phyloP scores from a whole-genome alignment of 2,113 vertebrate genomes.

The Gasterosteus aculeatus region DNA sequence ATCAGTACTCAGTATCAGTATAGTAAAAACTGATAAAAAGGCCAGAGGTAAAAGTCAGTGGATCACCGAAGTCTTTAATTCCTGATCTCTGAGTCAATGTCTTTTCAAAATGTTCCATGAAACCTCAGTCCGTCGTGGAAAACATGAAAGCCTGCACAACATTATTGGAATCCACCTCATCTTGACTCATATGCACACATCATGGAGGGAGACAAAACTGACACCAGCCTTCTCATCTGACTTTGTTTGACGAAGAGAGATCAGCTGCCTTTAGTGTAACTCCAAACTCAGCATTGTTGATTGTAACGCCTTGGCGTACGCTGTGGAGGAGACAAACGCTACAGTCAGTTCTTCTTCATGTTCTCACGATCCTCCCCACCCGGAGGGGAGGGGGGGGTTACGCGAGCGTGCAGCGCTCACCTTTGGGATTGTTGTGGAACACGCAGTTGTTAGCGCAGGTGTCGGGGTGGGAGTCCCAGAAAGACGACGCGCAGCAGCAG shows the following conservation, averaged over 20 bases:
- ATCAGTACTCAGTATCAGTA: background rate
- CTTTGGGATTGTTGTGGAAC: constrained; percentile 93
- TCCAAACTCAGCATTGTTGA: constrained; percentile 84
- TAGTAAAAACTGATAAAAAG: too few relatives aligned
- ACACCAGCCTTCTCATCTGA: background rate
- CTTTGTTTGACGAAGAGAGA: background rate
- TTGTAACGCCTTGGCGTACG: constrained; percentile 83
- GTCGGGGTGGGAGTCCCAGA: constrained; percentile 94
- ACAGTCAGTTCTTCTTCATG: background rate
- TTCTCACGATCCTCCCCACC: background rate
- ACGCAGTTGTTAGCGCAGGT: constrained; percentile 95
- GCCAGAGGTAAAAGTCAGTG: background rate
- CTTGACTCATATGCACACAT: background rate
- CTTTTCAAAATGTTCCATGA: background rate
- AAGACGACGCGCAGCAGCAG: constrained; percentile 88
- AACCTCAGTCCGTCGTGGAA: background rate
- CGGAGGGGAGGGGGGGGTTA: background rate
- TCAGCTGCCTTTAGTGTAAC: constrained; percentile 47
- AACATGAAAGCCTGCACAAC: background rate
- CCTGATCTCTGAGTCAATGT: background rate
- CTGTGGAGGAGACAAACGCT: constrained; percentile 75
- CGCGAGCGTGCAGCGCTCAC: constrained; percentile 23
- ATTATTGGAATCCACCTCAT: background rate
- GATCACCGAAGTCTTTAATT: background rate
- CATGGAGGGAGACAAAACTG: background rate